phyloP scores from a whole-genome alignment of 2,797 vertebrate species.

The Ptychobarbus kaznakovi region DNA sequence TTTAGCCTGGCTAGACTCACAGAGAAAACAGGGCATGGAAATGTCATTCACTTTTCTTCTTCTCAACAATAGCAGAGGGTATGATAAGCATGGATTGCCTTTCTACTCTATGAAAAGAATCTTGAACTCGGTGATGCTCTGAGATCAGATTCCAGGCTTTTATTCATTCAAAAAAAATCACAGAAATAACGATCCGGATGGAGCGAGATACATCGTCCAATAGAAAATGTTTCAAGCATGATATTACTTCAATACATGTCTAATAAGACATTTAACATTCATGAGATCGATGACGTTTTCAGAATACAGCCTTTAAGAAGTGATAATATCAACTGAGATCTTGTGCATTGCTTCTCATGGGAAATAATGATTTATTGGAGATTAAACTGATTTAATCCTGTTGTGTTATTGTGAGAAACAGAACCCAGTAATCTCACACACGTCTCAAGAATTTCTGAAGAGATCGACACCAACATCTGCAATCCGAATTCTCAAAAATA shows the following conservation, averaged over 20 bases:
- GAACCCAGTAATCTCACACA: neutral
- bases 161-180: conserved; percentile 7
- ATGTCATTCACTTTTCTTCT: neutral
- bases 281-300: neutral
- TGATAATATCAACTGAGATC: neutral
- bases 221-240: neutral
- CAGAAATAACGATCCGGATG: neutral
- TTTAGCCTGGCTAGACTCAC: neutral
- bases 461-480: neutral
- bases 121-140: neutral
- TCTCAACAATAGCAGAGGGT: conserved; percentile 12
- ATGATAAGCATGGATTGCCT: neutral
- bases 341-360: neutral
- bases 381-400: neutral
- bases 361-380: neutral
- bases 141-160: neutral
- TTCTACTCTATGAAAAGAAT: conserved; percentile 7
- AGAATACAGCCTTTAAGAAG: neutral
- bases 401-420: neutral
- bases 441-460: neutral
- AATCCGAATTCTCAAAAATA: neutral
- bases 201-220: neutral
- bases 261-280: neutral
- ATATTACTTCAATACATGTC: neutral
- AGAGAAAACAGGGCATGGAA: neutral